These are phyloP conservation scores for Isotomurus palustris DNA, from an alignment of 2,888 invertebrate species.

Conservation along the genomic window DNA sequence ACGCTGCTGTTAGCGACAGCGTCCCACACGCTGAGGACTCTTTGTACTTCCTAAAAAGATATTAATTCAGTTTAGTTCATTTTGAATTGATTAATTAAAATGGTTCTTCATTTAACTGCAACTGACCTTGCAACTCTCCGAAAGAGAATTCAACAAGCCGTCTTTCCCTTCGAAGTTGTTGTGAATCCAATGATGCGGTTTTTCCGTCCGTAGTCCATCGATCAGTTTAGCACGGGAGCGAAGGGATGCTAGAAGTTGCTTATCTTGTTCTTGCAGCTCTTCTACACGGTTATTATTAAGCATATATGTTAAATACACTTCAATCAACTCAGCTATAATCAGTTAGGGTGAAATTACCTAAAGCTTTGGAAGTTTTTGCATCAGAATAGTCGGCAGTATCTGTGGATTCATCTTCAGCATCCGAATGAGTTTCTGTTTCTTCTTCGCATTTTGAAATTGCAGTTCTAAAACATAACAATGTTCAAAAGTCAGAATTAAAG, in stretches of 20 bases:
- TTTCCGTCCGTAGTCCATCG: conserved; percentile 39
- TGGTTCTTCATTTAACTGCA: too few species aligned
- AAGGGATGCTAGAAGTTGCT: conserved; percentile 36
- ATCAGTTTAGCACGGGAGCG: conserved; percentile 39
- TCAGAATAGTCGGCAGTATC: conserved; percentile 41
- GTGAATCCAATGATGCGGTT: conserved; percentile 41
- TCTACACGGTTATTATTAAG: conserved; percentile 21
- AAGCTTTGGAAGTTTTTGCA: conserved; percentile 37
- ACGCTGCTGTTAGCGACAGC: conserved; percentile 35
- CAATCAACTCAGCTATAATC: too few species aligned
- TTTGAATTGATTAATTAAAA: conserved; percentile 1
- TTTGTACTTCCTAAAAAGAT: conserved; percentile 40
- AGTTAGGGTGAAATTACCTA: conserved; percentile 23
- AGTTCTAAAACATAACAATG: conserved; percentile 21
- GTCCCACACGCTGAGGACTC: conserved; percentile 36
- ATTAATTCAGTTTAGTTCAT: neutral
- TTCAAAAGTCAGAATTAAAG: neutral
- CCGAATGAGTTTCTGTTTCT: conserved; percentile 41
- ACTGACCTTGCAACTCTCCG: conserved; percentile 39
- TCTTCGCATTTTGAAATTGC: conserved; percentile 40
- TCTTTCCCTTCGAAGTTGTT: conserved; percentile 42
- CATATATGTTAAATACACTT: too few species aligned
- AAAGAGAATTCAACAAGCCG: conserved; percentile 37
- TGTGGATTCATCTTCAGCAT: conserved; percentile 39
- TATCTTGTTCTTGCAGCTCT: conserved; percentile 44